phyloP scores from a whole-genome alignment of 2,113 vertebrate genomes.

The Parus major region DNA sequence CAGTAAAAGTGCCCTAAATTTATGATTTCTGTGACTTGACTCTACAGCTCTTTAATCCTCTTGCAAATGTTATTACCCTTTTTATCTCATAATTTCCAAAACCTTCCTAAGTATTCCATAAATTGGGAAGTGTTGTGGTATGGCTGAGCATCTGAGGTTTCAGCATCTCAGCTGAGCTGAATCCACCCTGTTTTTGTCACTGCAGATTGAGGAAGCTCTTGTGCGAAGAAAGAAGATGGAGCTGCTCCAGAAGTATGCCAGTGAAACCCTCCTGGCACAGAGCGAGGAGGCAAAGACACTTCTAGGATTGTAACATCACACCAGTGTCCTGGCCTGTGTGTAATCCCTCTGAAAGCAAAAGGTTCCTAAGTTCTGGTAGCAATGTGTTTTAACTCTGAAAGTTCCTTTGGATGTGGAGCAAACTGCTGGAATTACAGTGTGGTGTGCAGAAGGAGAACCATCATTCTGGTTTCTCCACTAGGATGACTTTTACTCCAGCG shows the following conservation, averaged over 20 bases:
- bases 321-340: neutral
- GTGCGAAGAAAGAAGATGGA: constrained; percentile 98
- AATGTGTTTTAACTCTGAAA: neutral
- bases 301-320: constrained; percentile 80
- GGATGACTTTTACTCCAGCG: neutral
- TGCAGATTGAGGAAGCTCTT: constrained; percentile 94
- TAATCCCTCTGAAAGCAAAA: neutral
- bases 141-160: neutral
- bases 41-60: neutral
- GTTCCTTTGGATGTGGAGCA: neutral
- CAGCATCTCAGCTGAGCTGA: neutral
- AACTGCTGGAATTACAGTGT: neutral
- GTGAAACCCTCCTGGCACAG: constrained; percentile 94
- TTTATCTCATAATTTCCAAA: neutral
- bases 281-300: constrained; percentile 90
- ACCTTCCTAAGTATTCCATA: neutral
- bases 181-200: neutral
- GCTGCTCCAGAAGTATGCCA: constrained; percentile 94
- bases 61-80: neutral
- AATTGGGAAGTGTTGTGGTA: neutral
- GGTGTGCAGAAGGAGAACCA: neutral
- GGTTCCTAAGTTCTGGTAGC: neutral
- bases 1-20: neutral
- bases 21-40: neutral
- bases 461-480: neutral